Evolutionary conservation across 2,113 vertebrate genomes (phyloP).

Genomic region (Plecotus auritus): DNA sequence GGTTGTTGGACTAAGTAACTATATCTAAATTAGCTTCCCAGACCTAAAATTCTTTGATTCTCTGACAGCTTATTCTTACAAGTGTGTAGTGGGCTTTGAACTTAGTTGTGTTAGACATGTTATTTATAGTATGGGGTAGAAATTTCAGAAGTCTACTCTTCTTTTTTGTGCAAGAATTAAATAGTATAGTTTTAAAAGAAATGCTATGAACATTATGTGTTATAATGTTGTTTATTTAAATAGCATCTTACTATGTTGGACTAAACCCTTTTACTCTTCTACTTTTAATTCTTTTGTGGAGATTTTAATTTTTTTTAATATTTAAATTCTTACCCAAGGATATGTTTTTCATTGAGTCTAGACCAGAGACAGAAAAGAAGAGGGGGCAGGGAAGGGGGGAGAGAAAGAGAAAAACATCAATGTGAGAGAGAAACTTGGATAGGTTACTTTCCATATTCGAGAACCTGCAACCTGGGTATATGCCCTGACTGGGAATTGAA

Average conservation of each 20-base stretch:
- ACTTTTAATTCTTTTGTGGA: not conserved
- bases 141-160: slow-evolving; percentile 6
- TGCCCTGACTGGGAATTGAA: not conserved
- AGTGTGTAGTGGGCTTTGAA: not conserved
- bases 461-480: not conserved
- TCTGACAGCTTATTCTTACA: not conserved
- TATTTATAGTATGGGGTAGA: not conserved
- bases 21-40: not conserved
- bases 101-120: not conserved
- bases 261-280: not conserved
- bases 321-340: not conserved
- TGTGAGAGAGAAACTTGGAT: not conserved
- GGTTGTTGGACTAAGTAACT: not conserved
- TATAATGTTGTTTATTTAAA: not conserved
- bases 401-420: not conserved
- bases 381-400: not conserved
- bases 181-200: slow-evolving; percentile 18
- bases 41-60: not conserved
- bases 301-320: not conserved
- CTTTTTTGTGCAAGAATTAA: slow-evolving; percentile 14
- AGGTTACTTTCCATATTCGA: not conserved
- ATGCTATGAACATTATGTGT: not conserved
- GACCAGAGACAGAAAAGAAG: not conserved
- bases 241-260: not conserved
- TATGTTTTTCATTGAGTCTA: not conserved